Evolutionary conservation across 2,113 vertebrate genomes (phyloP), one percentile per base, ranked within the genome.

Genomic region (Microcebus tavaratra): DNA sequence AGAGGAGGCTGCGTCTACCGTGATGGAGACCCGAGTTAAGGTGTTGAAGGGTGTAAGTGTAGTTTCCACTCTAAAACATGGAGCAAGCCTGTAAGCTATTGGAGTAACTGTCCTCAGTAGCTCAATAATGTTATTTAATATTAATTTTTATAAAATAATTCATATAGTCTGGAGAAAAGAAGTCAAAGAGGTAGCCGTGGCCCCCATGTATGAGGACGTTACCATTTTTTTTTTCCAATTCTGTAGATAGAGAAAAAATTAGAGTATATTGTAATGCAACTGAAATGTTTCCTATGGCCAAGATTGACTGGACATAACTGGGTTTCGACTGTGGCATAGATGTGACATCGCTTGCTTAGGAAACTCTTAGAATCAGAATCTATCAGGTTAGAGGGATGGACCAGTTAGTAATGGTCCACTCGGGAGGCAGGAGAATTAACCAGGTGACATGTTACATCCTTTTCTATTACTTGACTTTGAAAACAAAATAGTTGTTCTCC

Each of bases 11-110:
- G 31, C 48, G 15, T 88, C 93, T 36, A 7, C 89, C 9, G 2
- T 53, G 89, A 76, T 10, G 42, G 70, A 95, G 70, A 80, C 13
- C 65, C 75, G 42, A 97, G 97, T 97, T 98, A 50, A 73, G 67
- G 25, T 85, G 15, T 15, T 11, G 20, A 7, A 14, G 48, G 25
- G 7, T 48, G 9, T 29, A 42, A 53, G 50, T 18, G 1, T 5
- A 29, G 13, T 70, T 88, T 87, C 78, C 78, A 70, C 57, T 61
- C 39, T 45, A 25, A 55, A 34, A 88, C 21, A 57, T 5, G 4
- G 34, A 65, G 36, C 27, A 73, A 23, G 45, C 48, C 65, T 53
- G 2, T n/a, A 65, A 67, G 42, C 21, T 63, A 50, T 39, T 48
- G 18, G 59, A 73, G 4, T 55, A 34, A 42, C 25, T 75, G 6